A percentile compares a stretch with the other conserved stretches of the same genome.
Conservation (phyloP, 2,797 vertebrate species). For the Oreortyx pictus region DNA sequence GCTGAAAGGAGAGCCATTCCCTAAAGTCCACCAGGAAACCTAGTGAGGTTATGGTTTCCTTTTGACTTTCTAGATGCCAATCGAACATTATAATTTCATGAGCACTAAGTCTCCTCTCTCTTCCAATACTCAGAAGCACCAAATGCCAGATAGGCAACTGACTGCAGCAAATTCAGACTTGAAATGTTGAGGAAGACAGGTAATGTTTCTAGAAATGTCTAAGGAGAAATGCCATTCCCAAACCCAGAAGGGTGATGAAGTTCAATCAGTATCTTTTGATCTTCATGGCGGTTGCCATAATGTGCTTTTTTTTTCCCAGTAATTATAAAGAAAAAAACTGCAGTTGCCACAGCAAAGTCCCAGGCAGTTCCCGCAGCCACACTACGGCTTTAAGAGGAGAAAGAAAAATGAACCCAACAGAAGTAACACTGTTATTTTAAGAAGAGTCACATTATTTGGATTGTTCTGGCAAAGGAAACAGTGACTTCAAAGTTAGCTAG, state of each 20-base stretch:
- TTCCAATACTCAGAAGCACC: not conserved
- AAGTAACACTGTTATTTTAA: conserved; percentile 72
- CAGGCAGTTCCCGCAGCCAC: not conserved
- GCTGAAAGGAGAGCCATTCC: not conserved
- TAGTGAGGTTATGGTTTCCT: not conserved
- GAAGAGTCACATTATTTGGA: conserved; percentile 72
- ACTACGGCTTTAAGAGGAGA: not conserved
- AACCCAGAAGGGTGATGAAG: conserved; percentile 53
- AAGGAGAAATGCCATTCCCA: conserved; percentile 56
- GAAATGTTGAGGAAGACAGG: conserved; percentile 74
- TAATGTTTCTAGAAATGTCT: conserved; percentile 72
- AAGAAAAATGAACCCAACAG: conserved; percentile 47
- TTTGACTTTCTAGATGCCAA: not conserved
- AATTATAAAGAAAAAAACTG: conserved; percentile 41
- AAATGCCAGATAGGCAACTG: conserved; percentile 34
- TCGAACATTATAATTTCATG: not conserved
- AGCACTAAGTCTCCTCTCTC: conserved; percentile 36
- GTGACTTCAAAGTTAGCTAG: conserved; percentile 38
- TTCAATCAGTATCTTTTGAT: conserved; percentile 57
- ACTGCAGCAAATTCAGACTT: conserved; percentile 68
- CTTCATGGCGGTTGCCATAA: conserved; percentile 34
- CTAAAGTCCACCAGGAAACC: not conserved
- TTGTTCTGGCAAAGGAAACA: conserved; percentile 59
- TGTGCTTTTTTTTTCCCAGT: conserved; percentile 37
- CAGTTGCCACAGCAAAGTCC: conserved; percentile 55